Percentiles rank a stretch among this genome's conserved stretches.
Conservation (phyloP, 2,888 invertebrate genomes). For the Oligia latruncula region DNA sequence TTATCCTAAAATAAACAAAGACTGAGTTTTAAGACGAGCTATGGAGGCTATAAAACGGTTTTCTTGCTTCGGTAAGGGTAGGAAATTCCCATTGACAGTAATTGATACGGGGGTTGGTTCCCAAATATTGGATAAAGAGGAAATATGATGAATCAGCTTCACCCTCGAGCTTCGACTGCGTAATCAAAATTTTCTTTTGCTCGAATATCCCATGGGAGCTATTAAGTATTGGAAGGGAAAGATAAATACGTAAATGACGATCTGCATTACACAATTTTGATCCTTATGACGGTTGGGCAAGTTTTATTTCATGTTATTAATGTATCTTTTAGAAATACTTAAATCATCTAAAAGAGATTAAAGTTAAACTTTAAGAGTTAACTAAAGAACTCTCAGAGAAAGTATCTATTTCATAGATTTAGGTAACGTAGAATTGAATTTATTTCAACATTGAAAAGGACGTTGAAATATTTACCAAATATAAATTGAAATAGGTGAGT, state of each 20-base stretch:
- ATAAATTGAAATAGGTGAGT: background rate
- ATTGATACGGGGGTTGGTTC: constrained; percentile 27
- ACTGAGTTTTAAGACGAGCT: background rate
- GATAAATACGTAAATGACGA: constrained; percentile 14
- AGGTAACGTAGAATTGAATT: background rate
- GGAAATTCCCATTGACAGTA: constrained; percentile 29
- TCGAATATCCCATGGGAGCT: constrained; percentile 24
- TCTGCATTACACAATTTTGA: background rate
- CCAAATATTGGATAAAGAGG: constrained; percentile 25
- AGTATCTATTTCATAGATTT: background rate
- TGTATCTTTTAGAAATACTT: background rate
- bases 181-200: constrained; percentile 27
- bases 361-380: background rate
- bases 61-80: constrained; percentile 7
- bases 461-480: background rate
- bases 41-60: constrained; percentile 16
- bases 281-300: background rate
- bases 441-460: background rate
- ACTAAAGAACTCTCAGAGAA: background rate
- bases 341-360: background rate
- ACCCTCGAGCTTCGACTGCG: constrained; percentile 22
- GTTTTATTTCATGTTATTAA: background rate
- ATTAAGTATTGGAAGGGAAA: constrained; percentile 21
- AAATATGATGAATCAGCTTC: constrained; percentile 43
- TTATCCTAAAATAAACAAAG: background rate